Evolutionary conservation across 2,888 invertebrate species (phyloP).

Genomic region (Synergus japonicus): DNA sequence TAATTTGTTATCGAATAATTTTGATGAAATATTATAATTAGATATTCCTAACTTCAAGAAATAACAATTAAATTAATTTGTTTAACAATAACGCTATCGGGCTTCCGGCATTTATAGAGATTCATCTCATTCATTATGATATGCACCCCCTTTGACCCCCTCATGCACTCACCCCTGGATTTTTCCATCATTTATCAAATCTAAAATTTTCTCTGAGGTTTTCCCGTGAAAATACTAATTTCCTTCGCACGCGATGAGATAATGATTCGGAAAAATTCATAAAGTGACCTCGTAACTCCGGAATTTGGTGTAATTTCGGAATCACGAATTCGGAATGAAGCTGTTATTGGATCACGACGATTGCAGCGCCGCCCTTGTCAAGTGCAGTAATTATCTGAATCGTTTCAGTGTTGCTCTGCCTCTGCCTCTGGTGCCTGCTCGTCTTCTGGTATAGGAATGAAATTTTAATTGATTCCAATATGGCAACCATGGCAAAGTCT

Average conservation of each 20-base stretch:
- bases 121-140: too few relatives aligned
- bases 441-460: background rate
- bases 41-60: too few relatives aligned
- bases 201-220: background rate
- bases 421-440: background rate
- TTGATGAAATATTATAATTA: too few relatives aligned
- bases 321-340: background rate
- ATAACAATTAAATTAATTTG: too few relatives aligned
- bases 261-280: background rate
- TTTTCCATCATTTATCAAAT: background rate
- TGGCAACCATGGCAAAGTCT: conserved; percentile 68
- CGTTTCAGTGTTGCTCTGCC: conserved; percentile 11
- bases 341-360: background rate
- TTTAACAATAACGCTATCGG: too few relatives aligned
- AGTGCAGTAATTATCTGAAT: background rate
- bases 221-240: background rate
- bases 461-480: conserved; percentile 62
- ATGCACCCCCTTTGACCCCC: background rate
- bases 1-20: too few relatives aligned
- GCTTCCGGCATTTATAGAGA: too few relatives aligned
- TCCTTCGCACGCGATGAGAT: background rate
- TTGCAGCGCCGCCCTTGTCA: background rate
- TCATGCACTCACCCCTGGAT: background rate
- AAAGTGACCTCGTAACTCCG: background rate
- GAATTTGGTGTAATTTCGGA: background rate